Base-by-base conservation (phyloP, 2,888 invertebrate genomes). In the Carterocephalus palaemon region DNA sequence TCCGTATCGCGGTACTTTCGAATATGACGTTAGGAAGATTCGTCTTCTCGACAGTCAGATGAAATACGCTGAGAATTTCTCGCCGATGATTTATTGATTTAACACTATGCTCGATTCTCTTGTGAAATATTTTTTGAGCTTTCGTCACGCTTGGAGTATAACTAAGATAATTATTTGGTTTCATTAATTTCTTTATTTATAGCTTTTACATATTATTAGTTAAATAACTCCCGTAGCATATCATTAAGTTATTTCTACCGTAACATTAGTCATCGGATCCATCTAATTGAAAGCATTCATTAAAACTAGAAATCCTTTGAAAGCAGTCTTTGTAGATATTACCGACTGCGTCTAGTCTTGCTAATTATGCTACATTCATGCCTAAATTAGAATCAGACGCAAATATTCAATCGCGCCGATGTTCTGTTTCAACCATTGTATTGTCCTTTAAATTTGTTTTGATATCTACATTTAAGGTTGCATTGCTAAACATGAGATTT, bases 1-100 rank as follows among this genome's bases (percentile, higher is more conserved):
- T 62, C 54, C 51, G 65, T 70, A 75, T 74, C 73, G 69, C 67
- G 71, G 77, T 76, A 70, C 78, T 71, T 70, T 66, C 58, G 58
- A 62, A 50, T 56, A 47, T 51, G 45, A 42, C 42, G 31, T 41
- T 47, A 26, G 20, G n/a, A 15, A 42, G 23, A 41, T 32, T 28
- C 34, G 24, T 33, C 13, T 31, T 16, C 16, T 20, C 4, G 31
- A 32, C 15, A 24, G 23, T 32, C 15, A 2, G 12, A 9, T 26
- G 32, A 33, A 39, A 26, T 29, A 29, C 20, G 39, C 8, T 29
- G 20, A 39, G 28, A 29, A 29, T 39, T 13, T 39, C 28, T 20
- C 29, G 8, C 28, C 13, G 1, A 9, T 13, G 17, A 17, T 26
- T 37, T 37, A 37, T 26, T n/a, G n/a, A n/a, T n/a, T n/a, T n/a